phyloP scores from a whole-genome alignment of 2,797 vertebrate species.

The Rhodeus uyekii region DNA sequence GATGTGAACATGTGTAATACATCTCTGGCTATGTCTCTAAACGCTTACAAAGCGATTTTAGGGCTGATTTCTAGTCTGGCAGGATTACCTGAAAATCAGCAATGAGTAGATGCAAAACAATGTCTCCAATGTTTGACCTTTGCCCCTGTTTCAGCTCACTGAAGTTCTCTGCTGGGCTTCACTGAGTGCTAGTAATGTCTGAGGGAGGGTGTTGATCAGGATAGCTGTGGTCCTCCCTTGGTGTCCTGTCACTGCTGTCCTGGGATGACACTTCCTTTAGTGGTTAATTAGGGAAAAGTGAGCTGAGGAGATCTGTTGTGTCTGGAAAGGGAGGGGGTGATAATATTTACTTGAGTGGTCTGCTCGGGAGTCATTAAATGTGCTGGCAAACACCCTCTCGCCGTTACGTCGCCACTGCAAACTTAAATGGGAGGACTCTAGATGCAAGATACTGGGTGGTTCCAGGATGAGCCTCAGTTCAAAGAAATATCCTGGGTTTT shows the following conservation, averaged over 20 bases:
- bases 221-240: conserved; percentile 42
- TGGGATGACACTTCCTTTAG: conserved; percentile 46
- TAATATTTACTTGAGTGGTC: conserved; percentile 77
- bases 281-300: conserved; percentile 70
- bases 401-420: conserved; percentile 52
- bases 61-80: not conserved
- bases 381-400: conserved; percentile 52
- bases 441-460: conserved; percentile 56
- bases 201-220: conserved; percentile 45
- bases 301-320: conserved; percentile 59
- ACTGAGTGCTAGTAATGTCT: conserved; percentile 23
- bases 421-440: conserved; percentile 58
- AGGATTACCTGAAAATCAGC: not conserved
- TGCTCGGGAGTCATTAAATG: conserved; percentile 73
- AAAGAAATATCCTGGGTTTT: not conserved
- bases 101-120: conserved; percentile 4
- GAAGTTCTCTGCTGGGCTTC: conserved; percentile 8
- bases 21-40: not conserved
- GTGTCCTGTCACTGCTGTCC: conserved; percentile 19
- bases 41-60: not conserved
- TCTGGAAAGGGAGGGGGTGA: conserved; percentile 65
- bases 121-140: not conserved
- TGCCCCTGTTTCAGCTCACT: conserved; percentile 8
- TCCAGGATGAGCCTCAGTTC: conserved; percentile 35
- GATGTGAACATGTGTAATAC: not conserved